These are phyloP conservation scores for Acleris cristana DNA, from an alignment of 2,888 invertebrate species.

Conservation along the genomic window DNA sequence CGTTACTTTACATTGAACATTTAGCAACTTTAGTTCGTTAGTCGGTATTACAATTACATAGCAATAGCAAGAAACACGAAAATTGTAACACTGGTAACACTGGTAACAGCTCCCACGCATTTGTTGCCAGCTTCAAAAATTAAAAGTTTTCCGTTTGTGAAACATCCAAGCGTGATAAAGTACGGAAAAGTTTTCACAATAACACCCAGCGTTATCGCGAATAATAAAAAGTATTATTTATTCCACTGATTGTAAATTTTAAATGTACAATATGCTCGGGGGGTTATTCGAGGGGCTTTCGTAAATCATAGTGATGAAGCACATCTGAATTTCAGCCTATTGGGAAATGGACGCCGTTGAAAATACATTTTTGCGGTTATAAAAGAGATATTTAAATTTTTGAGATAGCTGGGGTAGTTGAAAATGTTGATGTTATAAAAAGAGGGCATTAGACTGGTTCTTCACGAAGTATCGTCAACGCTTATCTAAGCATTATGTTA, in stretches of 20 bases:
- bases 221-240: constrained; percentile 12
- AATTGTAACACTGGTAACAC: too few species aligned
- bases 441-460: too few species aligned
- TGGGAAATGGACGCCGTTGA: constrained; percentile 1
- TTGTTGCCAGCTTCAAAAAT: neutral
- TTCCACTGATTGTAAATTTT: constrained; percentile 17
- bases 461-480: too few species aligned
- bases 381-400: neutral
- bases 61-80: too few species aligned
- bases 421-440: too few species aligned
- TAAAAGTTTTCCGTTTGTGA: neutral
- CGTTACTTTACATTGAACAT: too few species aligned
- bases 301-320: constrained; percentile 23
- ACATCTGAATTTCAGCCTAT: neutral
- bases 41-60: too few species aligned
- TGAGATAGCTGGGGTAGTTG: too few species aligned
- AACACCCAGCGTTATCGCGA: constrained; percentile 5
- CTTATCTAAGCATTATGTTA: too few species aligned
- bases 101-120: too few species aligned
- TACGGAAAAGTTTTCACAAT: constrained; percentile 12
- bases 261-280: constrained; percentile 15
- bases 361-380: neutral
- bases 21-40: too few species aligned
- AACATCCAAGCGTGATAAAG: neutral
- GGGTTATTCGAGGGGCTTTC: neutral